Conservation (phyloP, 2,888 invertebrate species). For the Cryptophagus acutangulus region DNA sequence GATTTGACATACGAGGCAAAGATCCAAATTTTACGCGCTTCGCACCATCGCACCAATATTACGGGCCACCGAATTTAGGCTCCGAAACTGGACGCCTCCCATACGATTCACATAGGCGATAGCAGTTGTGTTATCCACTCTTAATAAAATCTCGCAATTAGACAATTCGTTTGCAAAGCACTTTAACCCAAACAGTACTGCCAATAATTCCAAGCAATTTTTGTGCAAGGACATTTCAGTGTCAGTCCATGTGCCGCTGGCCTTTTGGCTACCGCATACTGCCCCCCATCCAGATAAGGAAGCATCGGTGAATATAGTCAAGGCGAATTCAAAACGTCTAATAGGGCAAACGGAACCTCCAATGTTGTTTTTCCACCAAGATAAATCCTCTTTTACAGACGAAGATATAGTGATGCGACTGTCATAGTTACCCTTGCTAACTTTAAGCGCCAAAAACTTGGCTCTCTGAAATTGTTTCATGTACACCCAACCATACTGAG, state of each 20-base stretch:
- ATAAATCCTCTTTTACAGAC: conserved; percentile 7
- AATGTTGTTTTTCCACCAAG: conserved; percentile 20
- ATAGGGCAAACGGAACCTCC: conserved; percentile 4
- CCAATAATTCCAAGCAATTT: conserved; percentile 25
- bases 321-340: conserved; percentile 8
- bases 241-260: conserved; percentile 20
- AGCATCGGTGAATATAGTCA: conserved; percentile 28
- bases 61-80: conserved; percentile 21
- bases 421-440: conserved; percentile 8
- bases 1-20: conserved; percentile 28
- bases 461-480: conserved; percentile 9
- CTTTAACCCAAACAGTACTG: conserved; percentile 24
- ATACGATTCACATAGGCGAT: conserved; percentile 18
- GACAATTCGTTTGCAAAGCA: conserved; percentile 19
- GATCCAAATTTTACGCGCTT: conserved; percentile 27
- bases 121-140: conserved; percentile 25
- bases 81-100: conserved; percentile 21
- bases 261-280: conserved; percentile 12
- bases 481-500: conserved; percentile 11
- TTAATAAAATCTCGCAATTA: conserved; percentile 18
- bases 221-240: conserved; percentile 19
- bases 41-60: too few relatives aligned
- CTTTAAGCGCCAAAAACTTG: conserved; percentile 9
- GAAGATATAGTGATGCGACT: conserved; percentile 1
- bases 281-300: conserved; percentile 26